Percentiles rank a stretch among this genome's conserved stretches.
Conservation (phyloP, 2,797 vertebrate species). For the Ibycter americanus region DNA sequence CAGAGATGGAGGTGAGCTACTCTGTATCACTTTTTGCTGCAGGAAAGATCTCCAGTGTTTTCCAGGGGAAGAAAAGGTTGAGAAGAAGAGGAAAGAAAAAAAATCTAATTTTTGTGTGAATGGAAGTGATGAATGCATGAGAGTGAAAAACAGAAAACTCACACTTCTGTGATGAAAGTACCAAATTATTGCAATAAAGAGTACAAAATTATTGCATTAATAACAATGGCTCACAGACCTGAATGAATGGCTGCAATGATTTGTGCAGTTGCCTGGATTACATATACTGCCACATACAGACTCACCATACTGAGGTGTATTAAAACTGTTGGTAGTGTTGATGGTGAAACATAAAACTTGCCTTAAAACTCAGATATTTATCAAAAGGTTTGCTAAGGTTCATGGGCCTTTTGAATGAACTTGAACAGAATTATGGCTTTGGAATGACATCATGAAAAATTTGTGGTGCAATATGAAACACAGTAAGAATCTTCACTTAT, state of each 20-base stretch:
- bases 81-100: background rate
- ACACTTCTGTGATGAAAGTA: background rate
- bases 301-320: background rate
- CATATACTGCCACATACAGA: background rate
- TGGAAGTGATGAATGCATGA: background rate
- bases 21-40: background rate
- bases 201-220: background rate
- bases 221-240: background rate
- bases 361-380: constrained; percentile 9
- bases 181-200: background rate
- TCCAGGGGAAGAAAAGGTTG: background rate
- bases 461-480: background rate
- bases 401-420: constrained; percentile 11
- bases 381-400: constrained; percentile 32
- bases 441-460: background rate
- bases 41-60: background rate
- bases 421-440: background rate
- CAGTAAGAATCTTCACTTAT: background rate
- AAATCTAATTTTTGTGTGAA: background rate
- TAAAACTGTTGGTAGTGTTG: background rate
- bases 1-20: background rate
- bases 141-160: background rate
- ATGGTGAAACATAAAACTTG: background rate
- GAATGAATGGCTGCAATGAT: background rate
- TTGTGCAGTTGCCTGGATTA: background rate